Evolutionary conservation across 2,113 vertebrate species (phyloP).

Genomic region (Etheostoma spectabile): DNA sequence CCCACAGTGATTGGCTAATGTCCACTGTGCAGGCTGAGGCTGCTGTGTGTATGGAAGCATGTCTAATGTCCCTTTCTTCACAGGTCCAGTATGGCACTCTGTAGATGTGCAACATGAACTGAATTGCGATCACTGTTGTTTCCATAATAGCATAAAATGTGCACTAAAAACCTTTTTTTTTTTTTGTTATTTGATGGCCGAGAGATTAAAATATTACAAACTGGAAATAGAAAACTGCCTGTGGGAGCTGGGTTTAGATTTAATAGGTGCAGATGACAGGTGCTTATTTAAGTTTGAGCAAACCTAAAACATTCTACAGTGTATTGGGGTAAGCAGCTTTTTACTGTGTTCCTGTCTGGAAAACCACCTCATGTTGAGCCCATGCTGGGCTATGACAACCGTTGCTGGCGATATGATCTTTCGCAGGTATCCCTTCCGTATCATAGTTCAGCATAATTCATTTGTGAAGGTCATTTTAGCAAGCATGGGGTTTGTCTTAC

Average conservation of each 20-base stretch:
- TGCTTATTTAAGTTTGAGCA: constrained; percentile 22
- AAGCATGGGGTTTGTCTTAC: background rate
- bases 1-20: background rate
- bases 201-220: constrained; percentile 5
- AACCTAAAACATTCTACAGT: constrained; percentile 21
- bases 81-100: too few relatives aligned
- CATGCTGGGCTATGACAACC: constrained; percentile 5
- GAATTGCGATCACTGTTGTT: background rate
- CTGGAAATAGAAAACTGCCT: background rate
- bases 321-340: constrained; percentile 10
- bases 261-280: background rate
- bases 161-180: too few relatives aligned
- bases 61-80: background rate
- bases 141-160: background rate
- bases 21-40: background rate
- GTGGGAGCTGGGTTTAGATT: background rate
- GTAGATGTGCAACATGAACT: background rate
- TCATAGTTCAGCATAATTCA: background rate
- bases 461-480: background rate
- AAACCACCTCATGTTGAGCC: constrained; percentile 24
- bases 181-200: constrained; percentile 8
- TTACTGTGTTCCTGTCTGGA: constrained; percentile 10
- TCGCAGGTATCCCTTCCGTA: background rate
- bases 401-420: background rate
- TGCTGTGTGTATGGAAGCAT: background rate